Base-by-base conservation (phyloP, 53 echinoderm and acorn worm genomes). In the Holothuria scabra region DNA sequence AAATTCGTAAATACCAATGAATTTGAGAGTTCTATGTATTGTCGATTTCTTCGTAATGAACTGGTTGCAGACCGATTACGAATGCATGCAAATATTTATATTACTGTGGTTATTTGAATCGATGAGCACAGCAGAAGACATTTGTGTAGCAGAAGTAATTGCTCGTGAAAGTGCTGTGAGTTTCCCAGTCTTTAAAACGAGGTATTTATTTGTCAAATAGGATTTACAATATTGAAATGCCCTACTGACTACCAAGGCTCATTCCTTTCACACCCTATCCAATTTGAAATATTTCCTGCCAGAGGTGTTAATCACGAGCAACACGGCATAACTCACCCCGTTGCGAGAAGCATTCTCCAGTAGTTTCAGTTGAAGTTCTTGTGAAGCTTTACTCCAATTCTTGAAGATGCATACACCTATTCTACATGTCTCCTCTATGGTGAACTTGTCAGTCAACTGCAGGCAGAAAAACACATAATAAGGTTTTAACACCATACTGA, bases 321-420 rank as follows among this genome's bases (percentile, higher is more conserved):
- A 67, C 67, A 67, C 67, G 67, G 67, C 32, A 67, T 67, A 67
- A 67, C 67, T 67, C 67, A 67, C 67, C 67, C 67, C 67, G 32
- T 67, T 67, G 67, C 67, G 67, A 67, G 67, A 67, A 67, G 67
- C 67, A 67, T 67, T 67, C 67, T 67, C 67, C 67, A 67, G 67
- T 67, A 67, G 67, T 67, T 31, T 67, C 67, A 67, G 67, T 67
- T 67, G 67, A 67, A 67, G 67, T 31, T 67, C 67, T 67, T 67
- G 67, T 13, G 67, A 67, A 31, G 67, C 67, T 67, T 67, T 67
- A 67, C 67, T 67, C 67, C 33, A 67, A 67, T 67, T 67, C 32
- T 67, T 67, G 67, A 67, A 67, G 67, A 67, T 67, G 67, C 67
- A 67, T 67, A 67, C 67, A 67, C 67, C 67, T 67, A 67, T 67